Evolutionary conservation across 2,797 vertebrate species (phyloP), one percentile per base, ranked within the genome.

Genomic region (Lerista edwardsae): DNA sequence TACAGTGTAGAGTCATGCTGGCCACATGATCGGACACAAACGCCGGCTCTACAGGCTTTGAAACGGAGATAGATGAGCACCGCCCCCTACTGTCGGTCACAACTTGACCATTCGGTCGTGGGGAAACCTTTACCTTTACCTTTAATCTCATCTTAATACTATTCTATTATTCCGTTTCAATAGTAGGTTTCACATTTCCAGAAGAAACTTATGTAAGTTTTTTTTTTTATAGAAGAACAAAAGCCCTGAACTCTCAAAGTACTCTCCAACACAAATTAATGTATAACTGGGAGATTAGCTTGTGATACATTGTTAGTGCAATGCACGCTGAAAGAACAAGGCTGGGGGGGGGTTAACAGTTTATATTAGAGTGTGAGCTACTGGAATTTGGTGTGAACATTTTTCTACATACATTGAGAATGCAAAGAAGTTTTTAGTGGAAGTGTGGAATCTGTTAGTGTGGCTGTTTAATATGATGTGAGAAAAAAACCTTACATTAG

Each of bases 341-440:
- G 41, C 55, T 79, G 39, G 68, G n/a, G n/a, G n/a, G n/a, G n/a
- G 75, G 68, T 84, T 84, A 84, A 78, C 83, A 78, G 67, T 79
- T 84, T 78, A 84, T 84, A 84, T 64, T 61, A 72, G 75, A 79
- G 67, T 72, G 75, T 68, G 62, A 84, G 75, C 78, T 72, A 72
- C 75, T 72, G 41, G 83, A 79, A 77, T 78, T 72, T 84, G 57
- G 75, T 79, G 83, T 64, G 83, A 84, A 79, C n/a, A 72, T 84
- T 84, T 80, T 61, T 72, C 77, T 86, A 81, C 57, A 84, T 57
- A 65, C 11, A 73, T 31, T 29, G 4, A 84, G 25, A 91, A 77
- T 84, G 75, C 75, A 84, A 79, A 84, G 39, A 72, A 79, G 55
- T 84, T 84, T 78, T 79, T 72, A 84, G 57, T 79, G 29, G 14